phyloP scores from a whole-genome alignment of 2,888 invertebrate genomes.

The Stratiomys singularior region DNA sequence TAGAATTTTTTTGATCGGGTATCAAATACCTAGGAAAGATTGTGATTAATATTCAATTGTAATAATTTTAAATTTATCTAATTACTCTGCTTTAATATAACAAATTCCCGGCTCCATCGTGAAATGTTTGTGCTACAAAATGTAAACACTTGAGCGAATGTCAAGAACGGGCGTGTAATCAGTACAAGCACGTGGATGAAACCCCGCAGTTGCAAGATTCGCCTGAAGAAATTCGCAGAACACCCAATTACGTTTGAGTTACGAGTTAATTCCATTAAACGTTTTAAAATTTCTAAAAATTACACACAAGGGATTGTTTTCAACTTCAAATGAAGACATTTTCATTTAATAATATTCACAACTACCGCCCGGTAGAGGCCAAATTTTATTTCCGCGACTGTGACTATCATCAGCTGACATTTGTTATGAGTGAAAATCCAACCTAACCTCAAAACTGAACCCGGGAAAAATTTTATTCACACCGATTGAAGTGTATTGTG shows the following conservation, averaged over 20 bases:
- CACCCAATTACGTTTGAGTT: no score
- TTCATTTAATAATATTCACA: not conserved
- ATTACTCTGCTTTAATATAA: slow-evolving; percentile 59
- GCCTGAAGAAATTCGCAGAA: not conserved
- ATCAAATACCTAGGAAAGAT: not conserved
- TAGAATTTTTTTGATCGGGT: not conserved
- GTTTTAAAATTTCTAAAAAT: not conserved
- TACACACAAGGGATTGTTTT: no score
- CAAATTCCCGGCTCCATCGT: slow-evolving; percentile 63
- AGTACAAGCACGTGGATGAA: slow-evolving; percentile 23
- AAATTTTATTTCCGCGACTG: not conserved
- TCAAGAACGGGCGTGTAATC: not conserved
- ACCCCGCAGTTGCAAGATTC: not conserved
- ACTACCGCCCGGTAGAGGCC: no score
- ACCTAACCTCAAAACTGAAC: not conserved
- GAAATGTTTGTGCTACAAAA: not conserved
- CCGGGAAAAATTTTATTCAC: not conserved
- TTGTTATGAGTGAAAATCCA: not conserved
- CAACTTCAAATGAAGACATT: no score
- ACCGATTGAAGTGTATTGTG: no score
- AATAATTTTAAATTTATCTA: not conserved
- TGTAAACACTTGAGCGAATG: slow-evolving; percentile 14
- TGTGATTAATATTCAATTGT: not conserved
- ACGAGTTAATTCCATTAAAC: no score
- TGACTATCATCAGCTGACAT: not conserved